These are phyloP conservation scores for Neosalanx taihuensis DNA, from an alignment of 2,797 vertebrate genomes.

Conservation along the genomic window DNA sequence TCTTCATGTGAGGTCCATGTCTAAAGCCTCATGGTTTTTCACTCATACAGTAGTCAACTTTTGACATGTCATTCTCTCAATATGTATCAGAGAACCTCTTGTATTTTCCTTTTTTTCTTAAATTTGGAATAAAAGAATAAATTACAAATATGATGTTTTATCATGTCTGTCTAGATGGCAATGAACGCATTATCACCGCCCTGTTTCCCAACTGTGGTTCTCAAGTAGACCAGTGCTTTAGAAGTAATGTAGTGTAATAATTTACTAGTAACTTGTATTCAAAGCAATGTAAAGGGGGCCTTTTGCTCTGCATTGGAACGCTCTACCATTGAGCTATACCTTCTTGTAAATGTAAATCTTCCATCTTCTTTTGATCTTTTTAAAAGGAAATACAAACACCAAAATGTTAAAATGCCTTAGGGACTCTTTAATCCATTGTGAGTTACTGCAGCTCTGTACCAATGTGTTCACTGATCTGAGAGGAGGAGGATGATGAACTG, in stretches of 20 bases:
- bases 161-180: slow-evolving; percentile 15
- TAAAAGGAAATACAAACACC: no score
- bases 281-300: no score
- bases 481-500: neutral
- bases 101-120: slow-evolving; percentile 76
- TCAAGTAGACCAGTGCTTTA: no score
- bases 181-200: no score
- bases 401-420: no score
- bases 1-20: slow-evolving; percentile 76
- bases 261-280: no score
- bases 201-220: neutral
- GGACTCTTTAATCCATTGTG: neutral
- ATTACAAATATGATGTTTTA: slow-evolving; percentile 49
- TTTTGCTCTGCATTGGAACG: no score
- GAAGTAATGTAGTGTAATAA: no score
- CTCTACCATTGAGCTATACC: no score
- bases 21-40: slow-evolving; percentile 82
- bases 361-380: no score
- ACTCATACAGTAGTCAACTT: slow-evolving; percentile 81
- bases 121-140: slow-evolving; percentile 77
- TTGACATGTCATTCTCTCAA: slow-evolving; percentile 78
- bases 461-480: slow-evolving; percentile 51
- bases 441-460: neutral
- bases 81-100: slow-evolving; percentile 77
- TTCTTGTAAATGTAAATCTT: no score